Evolutionary conservation across 2,888 invertebrate species (phyloP).

Genomic region (Deroplatys truncata): DNA sequence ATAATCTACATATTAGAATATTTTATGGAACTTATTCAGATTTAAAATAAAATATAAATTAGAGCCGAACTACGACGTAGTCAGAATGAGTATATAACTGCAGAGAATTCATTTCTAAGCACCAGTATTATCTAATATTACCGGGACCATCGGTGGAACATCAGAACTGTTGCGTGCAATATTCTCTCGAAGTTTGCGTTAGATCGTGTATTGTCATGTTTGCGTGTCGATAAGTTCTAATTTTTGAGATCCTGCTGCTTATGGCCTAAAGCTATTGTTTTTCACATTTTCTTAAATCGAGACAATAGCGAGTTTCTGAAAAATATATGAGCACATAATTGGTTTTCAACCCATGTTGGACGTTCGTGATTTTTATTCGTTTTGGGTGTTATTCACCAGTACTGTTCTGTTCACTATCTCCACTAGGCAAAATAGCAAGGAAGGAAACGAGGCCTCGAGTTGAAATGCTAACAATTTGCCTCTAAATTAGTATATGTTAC

Average conservation of each 20-base stretch:
- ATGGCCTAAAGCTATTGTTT: background rate
- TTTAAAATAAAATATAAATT: too few species aligned
- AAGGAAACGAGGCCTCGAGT: background rate
- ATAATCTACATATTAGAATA: too few species aligned
- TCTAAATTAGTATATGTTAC: background rate
- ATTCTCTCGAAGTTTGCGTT: background rate
- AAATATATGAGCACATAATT: background rate
- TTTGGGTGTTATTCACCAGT: background rate
- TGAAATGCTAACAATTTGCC: background rate
- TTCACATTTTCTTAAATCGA: background rate
- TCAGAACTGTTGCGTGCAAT: background rate
- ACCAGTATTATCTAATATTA: too few species aligned
- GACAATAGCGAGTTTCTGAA: background rate
- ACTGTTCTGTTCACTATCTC: background rate
- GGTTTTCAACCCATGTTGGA: background rate
- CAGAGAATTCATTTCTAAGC: too few species aligned
- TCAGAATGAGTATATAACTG: too few species aligned
- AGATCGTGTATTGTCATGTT: background rate
- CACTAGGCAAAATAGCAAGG: background rate
- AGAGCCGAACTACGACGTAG: too few species aligned
- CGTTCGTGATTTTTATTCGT: background rate
- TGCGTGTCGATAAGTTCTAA: background rate
- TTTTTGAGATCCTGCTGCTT: background rate
- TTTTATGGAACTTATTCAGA: too few species aligned
- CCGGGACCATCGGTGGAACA: too few species aligned